phyloP scores from a whole-genome alignment of 2,797 vertebrate species.

The Lateolabrax maculatus region DNA sequence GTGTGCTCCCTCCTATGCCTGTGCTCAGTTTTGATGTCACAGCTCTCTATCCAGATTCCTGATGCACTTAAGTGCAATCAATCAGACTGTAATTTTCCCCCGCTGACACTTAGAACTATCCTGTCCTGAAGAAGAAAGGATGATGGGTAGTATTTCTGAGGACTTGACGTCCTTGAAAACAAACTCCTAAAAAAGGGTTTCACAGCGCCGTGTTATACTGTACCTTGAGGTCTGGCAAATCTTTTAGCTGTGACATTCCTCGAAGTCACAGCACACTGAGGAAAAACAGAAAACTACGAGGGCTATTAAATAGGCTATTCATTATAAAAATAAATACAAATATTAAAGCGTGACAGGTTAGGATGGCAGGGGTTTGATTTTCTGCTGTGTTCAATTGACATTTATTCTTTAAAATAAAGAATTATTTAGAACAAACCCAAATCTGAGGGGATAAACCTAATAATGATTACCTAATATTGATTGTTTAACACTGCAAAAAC shows the following conservation, averaged over 20 bases:
- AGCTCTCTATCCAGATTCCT: slow-evolving; percentile 34
- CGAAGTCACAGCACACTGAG: slow-evolving; percentile 35
- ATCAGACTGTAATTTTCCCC: slow-evolving; percentile 64
- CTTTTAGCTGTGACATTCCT: slow-evolving; percentile 39
- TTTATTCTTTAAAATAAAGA: not conserved
- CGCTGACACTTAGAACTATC: slow-evolving; percentile 50
- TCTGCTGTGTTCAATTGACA: not conserved
- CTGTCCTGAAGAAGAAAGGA: slow-evolving; percentile 38
- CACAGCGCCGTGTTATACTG: slow-evolving; percentile 2
- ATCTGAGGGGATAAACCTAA: not conserved
- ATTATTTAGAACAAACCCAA: not conserved
- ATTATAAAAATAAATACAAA: slow-evolving; percentile 10
- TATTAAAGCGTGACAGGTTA: not conserved
- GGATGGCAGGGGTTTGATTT: not conserved
- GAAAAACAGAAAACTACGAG: slow-evolving; percentile 17
- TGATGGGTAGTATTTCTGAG: slow-evolving; percentile 47
- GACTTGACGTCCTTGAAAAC: slow-evolving; percentile 57
- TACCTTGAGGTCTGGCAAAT: slow-evolving; percentile 35
- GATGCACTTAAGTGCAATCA: slow-evolving; percentile 51
- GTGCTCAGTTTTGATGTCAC: slow-evolving; percentile 20
- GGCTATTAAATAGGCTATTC: slow-evolving; percentile 17
- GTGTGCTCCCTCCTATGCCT: slow-evolving; percentile 3
- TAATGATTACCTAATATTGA: not conserved
- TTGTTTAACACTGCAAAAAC: not conserved
- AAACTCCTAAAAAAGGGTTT: slow-evolving; percentile 40